Base-by-base conservation (phyloP, 2,113 vertebrate genomes). In the Parotia lawesii region DNA sequence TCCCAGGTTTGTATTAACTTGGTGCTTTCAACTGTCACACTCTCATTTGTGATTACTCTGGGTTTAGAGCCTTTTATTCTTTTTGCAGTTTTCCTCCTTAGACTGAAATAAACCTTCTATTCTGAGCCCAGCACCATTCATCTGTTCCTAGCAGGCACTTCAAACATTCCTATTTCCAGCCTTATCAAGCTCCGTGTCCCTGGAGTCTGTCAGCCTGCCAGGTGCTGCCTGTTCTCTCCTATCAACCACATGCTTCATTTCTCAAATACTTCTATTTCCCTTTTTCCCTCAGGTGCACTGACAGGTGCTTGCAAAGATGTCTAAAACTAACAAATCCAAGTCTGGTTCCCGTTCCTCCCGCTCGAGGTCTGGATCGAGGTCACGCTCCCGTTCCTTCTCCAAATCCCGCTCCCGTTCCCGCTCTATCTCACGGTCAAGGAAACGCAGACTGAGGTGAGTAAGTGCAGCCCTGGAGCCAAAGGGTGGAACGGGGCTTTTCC, bases 251-350 rank as follows among this genome's bases (percentile, higher is more conserved):
- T 67, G 83, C 56, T 94, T 96, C 29, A 38, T 77, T 95, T 38
- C 79, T 93, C 44, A 94, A 83, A 80, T 42, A 4, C 18, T 38
- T 76, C 1, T 19, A 0, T 84, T 66, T 27, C 79, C 80, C 45
- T 20, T 4, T 95, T 92, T 65, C 77, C 47, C 77, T 70, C 94
- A 97, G 96, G 96, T 93, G 35, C 93, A 74, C 85, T 97, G 96
- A 92, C 97, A 92, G 95, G 95, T 93, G 74, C 83, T 91, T 96
- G 94, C 96, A 96, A 93, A 96, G 97, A 99, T 99, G 99, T 99
- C 99, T 74, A 99, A 99, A 97, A 98, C 98, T 18, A 98, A 98
- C 56, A 99, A 98, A 83, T 99, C 99, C 10, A 98, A 98, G 87
- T 99, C 99, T 70, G 98, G 98, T 15, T 99, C 99, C 75, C 98